These are phyloP conservation scores for Scaptomyza reducta DNA, from an alignment of 2,888 invertebrate species.

Conservation along the genomic window DNA sequence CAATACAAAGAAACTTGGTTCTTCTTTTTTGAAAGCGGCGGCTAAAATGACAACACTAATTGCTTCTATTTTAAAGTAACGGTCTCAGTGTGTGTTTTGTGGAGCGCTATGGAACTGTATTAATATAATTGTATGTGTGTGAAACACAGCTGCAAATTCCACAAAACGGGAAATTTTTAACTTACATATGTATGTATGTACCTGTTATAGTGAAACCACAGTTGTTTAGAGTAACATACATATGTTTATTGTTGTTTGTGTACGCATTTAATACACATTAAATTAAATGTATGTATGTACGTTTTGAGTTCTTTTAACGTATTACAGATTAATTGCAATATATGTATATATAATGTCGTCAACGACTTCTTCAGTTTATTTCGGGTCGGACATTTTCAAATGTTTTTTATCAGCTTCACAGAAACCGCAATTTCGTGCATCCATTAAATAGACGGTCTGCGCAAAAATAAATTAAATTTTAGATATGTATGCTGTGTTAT, in stretches of 20 bases:
- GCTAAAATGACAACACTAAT: neutral
- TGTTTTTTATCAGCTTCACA: slow-evolving; percentile 40
- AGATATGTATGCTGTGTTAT: neutral
- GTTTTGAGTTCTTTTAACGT: neutral
- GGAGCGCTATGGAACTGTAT: neutral
- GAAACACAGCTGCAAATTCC: neutral
- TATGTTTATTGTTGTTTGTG: neutral
- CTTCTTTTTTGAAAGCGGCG: neutral
- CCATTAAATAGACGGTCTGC: slow-evolving; percentile 55
- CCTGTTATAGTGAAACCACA: neutral
- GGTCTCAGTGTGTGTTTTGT: neutral
- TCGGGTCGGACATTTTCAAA: slow-evolving; percentile 24
- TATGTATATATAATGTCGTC: slow-evolving; percentile 13
- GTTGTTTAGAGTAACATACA: neutral
- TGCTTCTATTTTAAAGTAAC: neutral
- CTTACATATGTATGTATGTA: neutral
- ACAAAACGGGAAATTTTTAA: neutral
- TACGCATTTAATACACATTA: neutral
- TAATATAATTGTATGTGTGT: neutral
- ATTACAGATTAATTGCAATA: neutral
- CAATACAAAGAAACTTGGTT: neutral
- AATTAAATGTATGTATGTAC: neutral
- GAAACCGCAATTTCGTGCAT: slow-evolving; percentile 49
- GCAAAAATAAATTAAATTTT: neutral
- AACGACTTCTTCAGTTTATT: slow-evolving; percentile 15